A percentile compares a stretch with the other conserved stretches of the same genome.
phyloP scores from a whole-genome alignment of 2,888 invertebrate species.

The Cephus spinipes region DNA sequence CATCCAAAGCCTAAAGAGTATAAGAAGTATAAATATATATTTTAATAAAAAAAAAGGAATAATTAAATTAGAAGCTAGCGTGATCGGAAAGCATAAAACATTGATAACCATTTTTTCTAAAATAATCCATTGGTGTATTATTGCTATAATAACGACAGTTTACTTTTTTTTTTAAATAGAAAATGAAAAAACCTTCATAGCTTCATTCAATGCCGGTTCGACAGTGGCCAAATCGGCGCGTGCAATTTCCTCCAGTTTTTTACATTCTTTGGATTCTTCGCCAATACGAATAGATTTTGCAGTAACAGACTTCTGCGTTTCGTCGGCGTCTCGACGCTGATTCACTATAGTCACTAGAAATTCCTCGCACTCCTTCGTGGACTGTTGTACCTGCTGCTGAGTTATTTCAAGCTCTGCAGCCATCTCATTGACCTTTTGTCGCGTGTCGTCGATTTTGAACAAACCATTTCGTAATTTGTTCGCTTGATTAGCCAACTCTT shows the following conservation, averaged over 20 bases:
- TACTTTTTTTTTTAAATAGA: neutral
- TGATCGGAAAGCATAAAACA: neutral
- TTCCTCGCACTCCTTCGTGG: conserved; percentile 87
- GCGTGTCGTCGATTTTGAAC: conserved; percentile 89
- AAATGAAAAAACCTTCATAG: conserved; percentile 70
- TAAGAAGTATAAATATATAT: neutral
- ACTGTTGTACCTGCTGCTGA: conserved; percentile 78
- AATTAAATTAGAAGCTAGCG: neutral
- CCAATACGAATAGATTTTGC: conserved; percentile 79
- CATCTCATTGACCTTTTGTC: conserved; percentile 84
- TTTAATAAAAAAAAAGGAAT: neutral
- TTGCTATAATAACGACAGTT: conserved; percentile 20
- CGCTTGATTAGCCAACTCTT: conserved; percentile 78
- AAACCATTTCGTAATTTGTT: conserved; percentile 86
- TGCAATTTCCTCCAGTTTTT: conserved; percentile 84
- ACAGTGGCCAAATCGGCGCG: conserved; percentile 86
- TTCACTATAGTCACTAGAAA: conserved; percentile 85
- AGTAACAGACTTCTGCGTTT: conserved; percentile 79
- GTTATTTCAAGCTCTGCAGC: conserved; percentile 84
- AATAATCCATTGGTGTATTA: neutral
- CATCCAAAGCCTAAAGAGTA: conserved; percentile 75
- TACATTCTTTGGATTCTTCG: conserved; percentile 85
- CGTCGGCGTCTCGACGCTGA: conserved; percentile 86
- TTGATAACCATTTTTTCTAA: neutral
- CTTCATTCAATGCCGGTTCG: conserved; percentile 89